A percentile compares a stretch with the other conserved stretches of the same genome.
Evolutionary conservation across 2,797 vertebrate genomes (phyloP).

Genomic region (Petrocephalus sullivani): DNA sequence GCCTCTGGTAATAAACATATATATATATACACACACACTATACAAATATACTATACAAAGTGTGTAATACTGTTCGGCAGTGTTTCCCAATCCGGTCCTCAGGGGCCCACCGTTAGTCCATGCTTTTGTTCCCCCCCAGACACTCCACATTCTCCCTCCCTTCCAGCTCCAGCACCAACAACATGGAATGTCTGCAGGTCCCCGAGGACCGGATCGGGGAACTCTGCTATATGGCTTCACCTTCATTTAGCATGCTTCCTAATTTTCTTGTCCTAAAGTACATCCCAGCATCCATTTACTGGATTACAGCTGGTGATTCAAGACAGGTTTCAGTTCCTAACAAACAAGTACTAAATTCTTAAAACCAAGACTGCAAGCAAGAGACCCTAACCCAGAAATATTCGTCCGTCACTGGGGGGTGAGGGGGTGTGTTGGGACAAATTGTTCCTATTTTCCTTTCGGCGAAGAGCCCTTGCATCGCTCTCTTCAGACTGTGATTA

Average conservation of each 20-base stretch:
- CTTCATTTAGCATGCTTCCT: not conserved
- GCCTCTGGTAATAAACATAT: not conserved
- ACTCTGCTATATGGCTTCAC: not conserved
- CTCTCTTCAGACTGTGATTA: constrained; percentile 29
- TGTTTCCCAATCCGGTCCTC: no score
- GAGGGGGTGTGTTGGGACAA: constrained; percentile 12
- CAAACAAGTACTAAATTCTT: not conserved
- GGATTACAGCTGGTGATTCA: not conserved
- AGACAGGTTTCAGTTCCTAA: not conserved
- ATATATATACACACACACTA: no score
- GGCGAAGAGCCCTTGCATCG: constrained; percentile 14
- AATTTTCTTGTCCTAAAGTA: not conserved
- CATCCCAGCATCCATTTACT: not conserved
- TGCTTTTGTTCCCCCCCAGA: no score
- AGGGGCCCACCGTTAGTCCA: no score
- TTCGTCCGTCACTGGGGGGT: not conserved
- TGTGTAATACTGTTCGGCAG: not conserved
- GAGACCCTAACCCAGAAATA: not conserved
- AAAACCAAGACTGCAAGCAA: not conserved
- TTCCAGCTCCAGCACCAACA: no score
- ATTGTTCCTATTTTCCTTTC: constrained; percentile 24
- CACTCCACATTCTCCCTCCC: no score
- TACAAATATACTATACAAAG: not conserved
- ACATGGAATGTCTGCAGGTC: no score
- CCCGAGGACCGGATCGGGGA: no score